Evolutionary conservation across 2,888 invertebrate genomes (phyloP).

Genomic region (Perizoma flavofasciatum): DNA sequence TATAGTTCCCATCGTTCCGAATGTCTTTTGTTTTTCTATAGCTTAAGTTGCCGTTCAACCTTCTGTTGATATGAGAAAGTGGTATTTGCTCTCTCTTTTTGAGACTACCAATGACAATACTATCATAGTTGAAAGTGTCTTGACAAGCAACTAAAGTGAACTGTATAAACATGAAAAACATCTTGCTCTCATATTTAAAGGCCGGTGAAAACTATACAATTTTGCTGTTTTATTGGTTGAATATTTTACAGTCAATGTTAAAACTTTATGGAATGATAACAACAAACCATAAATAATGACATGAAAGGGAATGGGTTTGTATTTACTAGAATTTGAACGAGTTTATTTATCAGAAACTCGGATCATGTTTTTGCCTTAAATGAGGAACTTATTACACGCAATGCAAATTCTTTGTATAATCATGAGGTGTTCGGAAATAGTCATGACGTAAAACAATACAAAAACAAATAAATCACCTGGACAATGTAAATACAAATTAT

Average conservation of each 20-base stretch:
- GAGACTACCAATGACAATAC: conserved; percentile 29
- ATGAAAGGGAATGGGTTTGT: too few relatives aligned
- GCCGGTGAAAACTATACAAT: neutral
- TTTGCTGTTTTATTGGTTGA: neutral
- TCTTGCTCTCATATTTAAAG: conserved; percentile 11
- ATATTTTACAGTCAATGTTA: neutral
- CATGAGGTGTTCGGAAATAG: too few relatives aligned
- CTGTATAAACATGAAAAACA: conserved; percentile 24
- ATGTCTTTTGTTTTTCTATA: conserved; percentile 39
- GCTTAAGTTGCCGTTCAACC: conserved; percentile 23
- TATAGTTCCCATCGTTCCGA: conserved; percentile 3
- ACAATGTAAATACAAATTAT: conserved; percentile 34
- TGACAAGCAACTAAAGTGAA: conserved; percentile 23
- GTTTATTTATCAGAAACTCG: too few relatives aligned
- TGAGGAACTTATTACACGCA: too few relatives aligned
- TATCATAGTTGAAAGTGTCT: conserved; percentile 22
- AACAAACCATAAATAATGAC: too few relatives aligned
- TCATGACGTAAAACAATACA: conserved; percentile 3
- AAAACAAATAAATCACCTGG: conserved; percentile 27
- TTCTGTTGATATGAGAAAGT: conserved; percentile 23
- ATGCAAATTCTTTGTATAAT: too few relatives aligned
- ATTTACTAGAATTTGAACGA: too few relatives aligned
- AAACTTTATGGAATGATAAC: too few relatives aligned
- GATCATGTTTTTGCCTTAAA: too few relatives aligned
- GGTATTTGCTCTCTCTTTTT: conserved; percentile 34